Conservation (phyloP, 23 tunicate species). For the Trididemnum clinides region DNA sequence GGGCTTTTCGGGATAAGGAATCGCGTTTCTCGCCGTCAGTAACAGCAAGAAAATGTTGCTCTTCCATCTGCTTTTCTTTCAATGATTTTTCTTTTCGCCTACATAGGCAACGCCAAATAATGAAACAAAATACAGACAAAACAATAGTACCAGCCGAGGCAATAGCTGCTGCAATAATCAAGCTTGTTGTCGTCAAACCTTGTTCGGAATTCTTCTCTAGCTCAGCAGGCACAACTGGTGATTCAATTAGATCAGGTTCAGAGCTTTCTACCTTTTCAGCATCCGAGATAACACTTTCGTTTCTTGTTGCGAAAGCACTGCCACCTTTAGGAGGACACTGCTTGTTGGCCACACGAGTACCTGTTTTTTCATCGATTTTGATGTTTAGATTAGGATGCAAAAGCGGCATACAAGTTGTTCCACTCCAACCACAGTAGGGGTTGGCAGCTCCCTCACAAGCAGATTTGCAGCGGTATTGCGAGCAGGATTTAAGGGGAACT, state of each 20-base stretch:
- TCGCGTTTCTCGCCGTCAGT: slow-evolving; percentile 15
- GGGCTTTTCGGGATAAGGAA: slow-evolving; percentile 33
- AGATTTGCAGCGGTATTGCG: slow-evolving; percentile 46
- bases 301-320: neutral
- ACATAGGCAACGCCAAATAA: slow-evolving; percentile 12
- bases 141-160: slow-evolving; percentile 2
- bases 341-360: neutral
- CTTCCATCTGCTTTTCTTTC: slow-evolving; percentile 34
- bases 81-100: slow-evolving; percentile 1
- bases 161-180: slow-evolving; percentile 18
- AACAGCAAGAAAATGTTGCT: slow-evolving; percentile 17
- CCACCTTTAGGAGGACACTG: neutral
- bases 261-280: neutral
- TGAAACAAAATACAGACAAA: neutral
- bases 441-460: slow-evolving; percentile 75
- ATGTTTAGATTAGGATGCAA: neutral
- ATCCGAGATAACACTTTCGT: neutral
- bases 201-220: neutral
- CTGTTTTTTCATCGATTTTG: neutral
- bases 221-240: neutral
- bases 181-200: neutral
- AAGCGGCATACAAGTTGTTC: slow-evolving; percentile 24
- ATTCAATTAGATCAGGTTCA: neutral
- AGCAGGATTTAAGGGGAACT: slow-evolving; percentile 53
- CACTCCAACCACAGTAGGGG: slow-evolving; percentile 92